Evolutionary conservation across 2,797 vertebrate genomes (phyloP).

Genomic region (Pogonophryne albipinna): DNA sequence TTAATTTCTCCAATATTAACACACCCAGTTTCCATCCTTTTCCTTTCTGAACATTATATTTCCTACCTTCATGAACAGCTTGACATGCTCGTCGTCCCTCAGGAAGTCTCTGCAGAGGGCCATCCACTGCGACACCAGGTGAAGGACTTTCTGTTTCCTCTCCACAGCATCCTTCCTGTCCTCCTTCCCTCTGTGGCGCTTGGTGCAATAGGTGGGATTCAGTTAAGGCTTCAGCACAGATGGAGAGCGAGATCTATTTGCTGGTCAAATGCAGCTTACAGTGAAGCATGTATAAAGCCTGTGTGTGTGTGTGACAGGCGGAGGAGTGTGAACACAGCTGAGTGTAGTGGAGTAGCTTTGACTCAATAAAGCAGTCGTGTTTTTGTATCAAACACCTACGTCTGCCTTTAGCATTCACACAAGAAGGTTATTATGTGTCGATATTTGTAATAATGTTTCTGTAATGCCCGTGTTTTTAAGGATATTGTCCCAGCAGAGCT

Average conservation of each 20-base stretch:
- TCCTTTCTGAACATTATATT: neutral
- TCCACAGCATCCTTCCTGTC: conserved; percentile 89
- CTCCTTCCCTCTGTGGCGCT: conserved; percentile 90
- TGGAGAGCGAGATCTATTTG: conserved; percentile 27
- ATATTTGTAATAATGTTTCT: conserved; percentile 14
- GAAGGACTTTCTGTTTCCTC: conserved; percentile 94
- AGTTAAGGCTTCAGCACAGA: conserved; percentile 78
- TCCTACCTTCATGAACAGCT: conserved; percentile 94
- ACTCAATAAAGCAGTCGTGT: conserved; percentile 1
- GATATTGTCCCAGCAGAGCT: conserved; percentile 98
- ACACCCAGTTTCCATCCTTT: conserved; percentile 29
- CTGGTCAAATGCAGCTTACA: conserved; percentile 14
- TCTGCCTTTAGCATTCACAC: neutral
- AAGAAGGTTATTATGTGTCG: neutral
- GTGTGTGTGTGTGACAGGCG: conserved; percentile 4
- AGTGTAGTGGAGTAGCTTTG: conserved; percentile 12
- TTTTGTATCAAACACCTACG: conserved; percentile 25
- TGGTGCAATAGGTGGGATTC: conserved; percentile 91
- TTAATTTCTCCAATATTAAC: conserved; percentile 32
- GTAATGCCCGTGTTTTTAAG: conserved; percentile 74
- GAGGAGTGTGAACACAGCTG: neutral
- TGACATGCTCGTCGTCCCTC: conserved; percentile 93
- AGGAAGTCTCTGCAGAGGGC: conserved; percentile 92
- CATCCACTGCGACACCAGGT: conserved; percentile 95
- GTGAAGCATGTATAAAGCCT: neutral